Conservation (phyloP, 2,888 invertebrate species). For the Melieria picta region DNA sequence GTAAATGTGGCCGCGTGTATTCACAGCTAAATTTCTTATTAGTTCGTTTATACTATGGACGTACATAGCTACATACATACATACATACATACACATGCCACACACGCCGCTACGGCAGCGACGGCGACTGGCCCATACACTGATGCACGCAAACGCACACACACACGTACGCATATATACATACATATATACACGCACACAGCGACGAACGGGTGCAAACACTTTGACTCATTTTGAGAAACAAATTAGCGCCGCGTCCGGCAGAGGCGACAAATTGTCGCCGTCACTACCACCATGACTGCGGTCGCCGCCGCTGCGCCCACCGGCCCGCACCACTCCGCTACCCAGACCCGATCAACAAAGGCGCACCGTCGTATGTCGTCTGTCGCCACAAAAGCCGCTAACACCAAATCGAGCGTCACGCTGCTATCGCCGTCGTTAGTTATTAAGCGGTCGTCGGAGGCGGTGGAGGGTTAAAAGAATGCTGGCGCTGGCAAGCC, state of each 20-base stretch:
- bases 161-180: slow-evolving; percentile 11
- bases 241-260: slow-evolving; percentile 23
- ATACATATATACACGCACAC: background rate
- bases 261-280: slow-evolving; percentile 28
- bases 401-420: too few relatives aligned
- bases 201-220: background rate
- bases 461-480: too few relatives aligned
- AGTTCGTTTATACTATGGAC: background rate
- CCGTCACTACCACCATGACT: background rate
- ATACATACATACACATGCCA: too few relatives aligned
- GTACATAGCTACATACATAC: too few relatives aligned
- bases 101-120: too few relatives aligned
- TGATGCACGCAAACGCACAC: background rate
- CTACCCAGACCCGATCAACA: background rate
- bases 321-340: background rate
- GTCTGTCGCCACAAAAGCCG: too few relatives aligned
- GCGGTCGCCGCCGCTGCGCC: background rate
- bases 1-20: background rate
- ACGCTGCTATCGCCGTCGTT: too few relatives aligned
- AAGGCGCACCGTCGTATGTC: too few relatives aligned
- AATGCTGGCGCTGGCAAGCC: too few relatives aligned
- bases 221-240: slow-evolving; percentile 24
- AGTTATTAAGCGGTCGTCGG: too few relatives aligned
- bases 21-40: background rate
- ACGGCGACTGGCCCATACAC: too few relatives aligned